Evolutionary conservation across 2,888 invertebrate species (phyloP).

Genomic region (Suillia variegata): DNA sequence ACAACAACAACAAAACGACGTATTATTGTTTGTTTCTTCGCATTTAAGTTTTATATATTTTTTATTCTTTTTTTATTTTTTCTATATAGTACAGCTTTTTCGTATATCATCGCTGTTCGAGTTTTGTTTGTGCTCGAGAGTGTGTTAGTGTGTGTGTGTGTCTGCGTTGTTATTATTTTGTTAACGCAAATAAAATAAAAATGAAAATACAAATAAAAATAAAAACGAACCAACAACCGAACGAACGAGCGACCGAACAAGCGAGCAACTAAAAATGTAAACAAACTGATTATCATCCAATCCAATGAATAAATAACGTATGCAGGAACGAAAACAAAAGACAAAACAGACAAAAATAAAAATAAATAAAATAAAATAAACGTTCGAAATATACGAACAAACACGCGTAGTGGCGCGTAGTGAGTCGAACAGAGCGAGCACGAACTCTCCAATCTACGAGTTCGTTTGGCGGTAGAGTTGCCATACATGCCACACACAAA

Average conservation of each 20-base stretch:
- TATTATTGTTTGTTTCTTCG: constrained; percentile 1
- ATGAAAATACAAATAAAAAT: too few relatives aligned
- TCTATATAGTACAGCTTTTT: too few relatives aligned
- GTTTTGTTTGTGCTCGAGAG: not conserved
- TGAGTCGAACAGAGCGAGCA: not conserved
- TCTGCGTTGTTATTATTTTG: constrained; percentile 47
- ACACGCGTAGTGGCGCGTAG: not conserved
- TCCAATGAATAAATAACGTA: constrained; percentile 56
- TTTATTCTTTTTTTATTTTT: too few relatives aligned
- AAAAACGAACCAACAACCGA: too few relatives aligned
- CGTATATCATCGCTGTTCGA: constrained; percentile 3
- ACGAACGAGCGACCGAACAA: too few relatives aligned
- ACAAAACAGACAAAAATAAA: not conserved
- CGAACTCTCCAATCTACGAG: not conserved
- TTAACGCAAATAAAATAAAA: constrained; percentile 47
- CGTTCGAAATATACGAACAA: not conserved
- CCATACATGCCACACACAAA: not conserved
- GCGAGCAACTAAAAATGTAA: constrained; percentile 56
- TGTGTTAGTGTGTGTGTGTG: constrained; percentile 32
- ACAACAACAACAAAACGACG: constrained; percentile 10
- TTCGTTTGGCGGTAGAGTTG: too few relatives aligned
- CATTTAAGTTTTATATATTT: too few relatives aligned
- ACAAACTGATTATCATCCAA: constrained; percentile 59
- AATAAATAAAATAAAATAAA: not conserved
- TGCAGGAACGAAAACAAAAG: constrained; percentile 22